Base-by-base conservation (phyloP, 2,797 vertebrate genomes). In the Hyperoplus immaculatus region DNA sequence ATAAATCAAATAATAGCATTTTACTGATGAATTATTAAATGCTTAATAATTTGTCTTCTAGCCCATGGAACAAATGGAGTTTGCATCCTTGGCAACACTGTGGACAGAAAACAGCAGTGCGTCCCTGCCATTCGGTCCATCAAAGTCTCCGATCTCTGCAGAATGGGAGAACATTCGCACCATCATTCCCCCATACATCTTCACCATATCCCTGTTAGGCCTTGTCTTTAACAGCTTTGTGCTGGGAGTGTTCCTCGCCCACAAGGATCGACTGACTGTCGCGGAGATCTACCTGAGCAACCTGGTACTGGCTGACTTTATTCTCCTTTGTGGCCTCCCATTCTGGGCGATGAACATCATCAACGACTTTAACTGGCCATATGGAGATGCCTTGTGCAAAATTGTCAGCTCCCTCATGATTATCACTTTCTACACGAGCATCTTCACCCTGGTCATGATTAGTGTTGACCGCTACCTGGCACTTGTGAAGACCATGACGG, bases 401-500 rank as follows among this genome's bases (percentile, higher is more conserved):
- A 69, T 92, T 0, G 84, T 98, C 83, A 98, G 96, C 68, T 53
- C 94, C 1, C 47, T 95, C 73, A 89, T 94, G 18, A 51, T 80
- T 42, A 88, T 97, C 89, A 98, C 98, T 75, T 92, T 96, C 59
- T 98, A 97, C 78, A 91, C 95, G 58, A 98, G 97, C 88, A 94
- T 97, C 84, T 97, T 94, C 83, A 96, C 97, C 58, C 86, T 99
- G 49, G 95, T 96, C 49, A 94, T 98, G 88, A 96, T 99, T 8
- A 98, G 97, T 66, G 85, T 98, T 0, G 98, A 99, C 84, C 97
- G 98, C 60, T 99, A 98, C 82, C 87, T 99, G 39, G 98, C 96
- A 0, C 90, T 99, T 16, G 97, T 96, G 77, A 96, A 96, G 84
- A 96, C 97, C 39, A 97, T 99, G 95, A 95, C 94, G 57, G 82